Evolutionary conservation across 2,113 vertebrate genomes (phyloP).

Genomic region (Lota lota): DNA sequence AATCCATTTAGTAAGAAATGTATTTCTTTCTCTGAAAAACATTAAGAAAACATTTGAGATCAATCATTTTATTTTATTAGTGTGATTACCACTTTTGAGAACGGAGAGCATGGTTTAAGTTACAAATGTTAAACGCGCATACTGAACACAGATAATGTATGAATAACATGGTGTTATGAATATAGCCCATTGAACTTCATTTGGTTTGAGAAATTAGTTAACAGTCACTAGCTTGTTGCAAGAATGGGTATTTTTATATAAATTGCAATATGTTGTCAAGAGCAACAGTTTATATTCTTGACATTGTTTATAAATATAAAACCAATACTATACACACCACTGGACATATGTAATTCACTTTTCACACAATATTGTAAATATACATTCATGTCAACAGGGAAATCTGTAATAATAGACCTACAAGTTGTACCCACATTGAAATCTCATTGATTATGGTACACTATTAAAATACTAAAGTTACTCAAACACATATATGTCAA

Average conservation of each 20-base stretch:
- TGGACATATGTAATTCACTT: too few relatives aligned
- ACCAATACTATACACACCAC: constrained; percentile 12
- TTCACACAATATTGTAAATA: too few relatives aligned
- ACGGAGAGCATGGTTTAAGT: neutral
- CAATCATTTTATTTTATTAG: neutral
- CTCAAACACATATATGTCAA: too few relatives aligned
- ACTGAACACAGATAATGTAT: too few relatives aligned
- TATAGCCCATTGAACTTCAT: constrained; percentile 26
- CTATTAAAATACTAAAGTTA: too few relatives aligned
- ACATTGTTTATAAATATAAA: constrained; percentile 11
- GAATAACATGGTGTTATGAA: constrained; percentile 31
- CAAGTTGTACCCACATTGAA: too few relatives aligned
- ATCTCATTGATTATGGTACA: too few relatives aligned
- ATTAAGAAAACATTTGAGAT: neutral
- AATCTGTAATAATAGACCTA: too few relatives aligned
- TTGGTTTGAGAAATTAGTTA: constrained; percentile 58
- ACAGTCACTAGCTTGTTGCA: constrained; percentile 55
- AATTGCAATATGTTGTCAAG: constrained; percentile 21
- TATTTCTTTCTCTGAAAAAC: neutral
- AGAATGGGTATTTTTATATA: constrained; percentile 11
- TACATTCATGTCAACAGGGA: too few relatives aligned
- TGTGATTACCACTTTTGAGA: neutral
- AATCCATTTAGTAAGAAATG: too few relatives aligned
- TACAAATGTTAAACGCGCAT: too few relatives aligned
- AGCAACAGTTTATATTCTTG: constrained; percentile 44